These are phyloP conservation scores for Aspidiotus rigidus DNA, from an alignment of 2,888 invertebrate species.

Conservation along the genomic window DNA sequence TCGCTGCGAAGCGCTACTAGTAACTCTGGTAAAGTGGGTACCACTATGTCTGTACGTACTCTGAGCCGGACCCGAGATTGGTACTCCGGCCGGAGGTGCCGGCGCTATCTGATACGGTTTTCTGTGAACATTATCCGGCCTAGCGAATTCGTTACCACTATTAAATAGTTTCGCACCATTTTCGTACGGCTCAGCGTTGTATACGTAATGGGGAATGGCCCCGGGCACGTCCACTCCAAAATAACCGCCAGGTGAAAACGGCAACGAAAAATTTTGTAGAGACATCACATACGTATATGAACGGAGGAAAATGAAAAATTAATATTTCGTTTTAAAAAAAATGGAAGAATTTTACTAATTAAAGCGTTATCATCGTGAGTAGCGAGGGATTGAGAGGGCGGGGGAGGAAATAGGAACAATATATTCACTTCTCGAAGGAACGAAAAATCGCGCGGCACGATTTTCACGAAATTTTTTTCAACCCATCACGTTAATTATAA, in stretches of 20 bases:
- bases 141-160: background rate
- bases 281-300: conserved; percentile 30
- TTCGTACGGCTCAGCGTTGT: conserved; percentile 7
- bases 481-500: conserved; percentile 10
- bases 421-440: background rate
- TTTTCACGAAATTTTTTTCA: conserved; percentile 18
- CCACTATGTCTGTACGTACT: conserved; percentile 16
- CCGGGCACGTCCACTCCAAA: conserved; percentile 25
- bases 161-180: conserved; percentile 7
- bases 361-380: conserved; percentile 10
- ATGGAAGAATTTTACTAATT: conserved; percentile 9
- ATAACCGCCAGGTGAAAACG: conserved; percentile 34
- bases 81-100: background rate
- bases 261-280: conserved; percentile 36
- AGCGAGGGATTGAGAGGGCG: conserved; percentile 17
- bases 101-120: conserved; percentile 2
- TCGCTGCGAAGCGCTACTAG: conserved; percentile 31
- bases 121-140: conserved; percentile 2
- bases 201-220: conserved; percentile 15
- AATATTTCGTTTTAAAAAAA: conserved; percentile 12
- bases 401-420: background rate
- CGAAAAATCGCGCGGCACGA: conserved; percentile 7
- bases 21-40: conserved; percentile 21
- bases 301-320: background rate
- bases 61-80: conserved; percentile 13